A percentile compares a stretch with the other conserved stretches of the same genome.
phyloP scores from a whole-genome alignment of 2,797 vertebrate genomes.

The Limnodromus scolopaceus region DNA sequence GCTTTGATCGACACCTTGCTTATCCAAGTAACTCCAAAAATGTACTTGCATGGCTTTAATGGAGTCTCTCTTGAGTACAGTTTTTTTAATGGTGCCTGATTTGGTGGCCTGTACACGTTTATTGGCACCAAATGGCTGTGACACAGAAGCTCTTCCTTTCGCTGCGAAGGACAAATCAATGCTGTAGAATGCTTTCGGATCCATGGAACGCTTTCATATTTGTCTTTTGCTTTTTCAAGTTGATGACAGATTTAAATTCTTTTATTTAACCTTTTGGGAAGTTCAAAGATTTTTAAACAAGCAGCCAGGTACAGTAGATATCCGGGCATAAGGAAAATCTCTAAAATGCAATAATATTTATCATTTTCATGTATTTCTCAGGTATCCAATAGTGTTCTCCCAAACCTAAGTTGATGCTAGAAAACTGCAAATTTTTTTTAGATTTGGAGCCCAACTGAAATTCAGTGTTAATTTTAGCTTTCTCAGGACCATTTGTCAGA shows the following conservation, averaged over 20 bases:
- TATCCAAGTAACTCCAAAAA: background rate
- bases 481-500: background rate
- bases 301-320: background rate
- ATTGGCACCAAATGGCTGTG: background rate
- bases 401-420: background rate
- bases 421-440: background rate
- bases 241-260: background rate
- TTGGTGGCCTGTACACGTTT: background rate
- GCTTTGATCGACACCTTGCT: slow-evolving; percentile 1
- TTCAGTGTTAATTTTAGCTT: background rate
- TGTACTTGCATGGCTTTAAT: background rate
- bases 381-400: background rate
- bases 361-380: background rate
- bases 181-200: background rate
- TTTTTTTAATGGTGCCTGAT: background rate
- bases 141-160: background rate
- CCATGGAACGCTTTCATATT: background rate
- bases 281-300: background rate
- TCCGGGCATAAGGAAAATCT: background rate
- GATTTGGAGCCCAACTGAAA: background rate
- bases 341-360: background rate
- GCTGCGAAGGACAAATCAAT: background rate
- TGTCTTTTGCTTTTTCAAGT: background rate
- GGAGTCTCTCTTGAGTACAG: fast-evolving
- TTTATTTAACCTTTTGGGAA: background rate